phyloP scores from a whole-genome alignment of 2,888 invertebrate species.

The Andricus quercusramuli region DNA sequence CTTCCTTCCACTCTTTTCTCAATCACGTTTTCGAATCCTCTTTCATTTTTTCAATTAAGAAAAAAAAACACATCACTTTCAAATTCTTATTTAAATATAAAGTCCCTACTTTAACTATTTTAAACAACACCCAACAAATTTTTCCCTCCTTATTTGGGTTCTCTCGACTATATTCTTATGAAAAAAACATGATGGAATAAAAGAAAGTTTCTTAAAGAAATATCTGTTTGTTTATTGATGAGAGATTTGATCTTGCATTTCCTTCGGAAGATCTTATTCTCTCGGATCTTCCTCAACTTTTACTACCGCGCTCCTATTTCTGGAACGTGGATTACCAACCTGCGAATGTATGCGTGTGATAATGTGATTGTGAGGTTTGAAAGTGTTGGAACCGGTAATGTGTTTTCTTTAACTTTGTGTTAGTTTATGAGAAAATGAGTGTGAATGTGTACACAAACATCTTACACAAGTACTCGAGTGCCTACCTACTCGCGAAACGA shows the following conservation, averaged over 20 bases:
- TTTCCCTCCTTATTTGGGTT: too few relatives aligned
- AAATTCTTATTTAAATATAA: too few relatives aligned
- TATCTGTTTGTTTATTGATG: not conserved
- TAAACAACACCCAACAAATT: too few relatives aligned
- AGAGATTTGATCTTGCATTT: not conserved
- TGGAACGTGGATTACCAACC: conserved; percentile 51
- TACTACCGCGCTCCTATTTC: conserved; percentile 55
- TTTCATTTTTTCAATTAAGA: too few relatives aligned
- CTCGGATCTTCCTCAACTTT: conserved; percentile 54
- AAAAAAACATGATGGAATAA: not conserved
- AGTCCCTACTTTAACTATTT: too few relatives aligned
- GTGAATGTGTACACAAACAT: conserved; percentile 9
- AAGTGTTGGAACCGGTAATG: not conserved
- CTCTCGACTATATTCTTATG: not conserved
- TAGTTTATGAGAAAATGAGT: not conserved
- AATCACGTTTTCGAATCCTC: too few relatives aligned
- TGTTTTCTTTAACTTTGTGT: not conserved
- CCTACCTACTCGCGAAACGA: conserved; percentile 1
- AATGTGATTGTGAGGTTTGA: not conserved
- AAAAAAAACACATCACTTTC: too few relatives aligned
- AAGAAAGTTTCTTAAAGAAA: not conserved
- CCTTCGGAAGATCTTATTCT: conserved; percentile 4
- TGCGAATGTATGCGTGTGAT: not conserved
- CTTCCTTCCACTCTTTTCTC: too few relatives aligned
- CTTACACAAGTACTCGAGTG: not conserved